Base-by-base conservation (phyloP, 2,113 vertebrate genomes). In the Dipodomys spectabilis region DNA sequence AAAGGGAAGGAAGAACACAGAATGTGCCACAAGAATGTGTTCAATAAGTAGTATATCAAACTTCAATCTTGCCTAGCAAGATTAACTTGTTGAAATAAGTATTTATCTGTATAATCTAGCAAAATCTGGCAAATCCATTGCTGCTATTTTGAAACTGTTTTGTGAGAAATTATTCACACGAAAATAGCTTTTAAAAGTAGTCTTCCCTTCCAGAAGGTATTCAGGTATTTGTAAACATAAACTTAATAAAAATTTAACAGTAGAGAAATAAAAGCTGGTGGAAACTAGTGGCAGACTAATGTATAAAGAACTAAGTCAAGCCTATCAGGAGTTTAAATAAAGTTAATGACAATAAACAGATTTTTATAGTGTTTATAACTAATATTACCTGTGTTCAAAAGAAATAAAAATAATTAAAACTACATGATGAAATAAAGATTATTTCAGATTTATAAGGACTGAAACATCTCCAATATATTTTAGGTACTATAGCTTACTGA, bases 401-500 rank as follows among this genome's bases (percentile, higher is more conserved):
- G 13, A 45, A 86, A 39, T 39, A 90, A 88, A 80, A 62, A 49
- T 1, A 65, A 71, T 57, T 45, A 13, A 82, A 32, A 11, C 8
- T 4, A 13, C 60, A 23, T 82, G 2, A 39, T 44, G 60, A 28
- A 20, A 74, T 0, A 67, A 72, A 13, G 16, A 18, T 30, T 45
- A 62, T 85, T 75, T 82, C 9, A 73, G 15, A 28, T 18, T 11
- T 28, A 12, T n/a, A 6, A 53, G 22, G 4, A 60, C 69, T 18
- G 60, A 64, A 75, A 19, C 75, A 88, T 65, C 83, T 44, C 45
- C 65, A 27, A 73, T 39, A 82, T 86, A 85, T 83, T 96, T 81
- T 85, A 96, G 32, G 39, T 87, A 44, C 93, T 25, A 89, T 6
- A 49, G 28, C n/a, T 95, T 77, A 53, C 87, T 69, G 7, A 68